A percentile compares a stretch with the other conserved stretches of the same genome.
Conservation (phyloP, 2,113 vertebrate species). For the Eudyptes chrysolophus region DNA sequence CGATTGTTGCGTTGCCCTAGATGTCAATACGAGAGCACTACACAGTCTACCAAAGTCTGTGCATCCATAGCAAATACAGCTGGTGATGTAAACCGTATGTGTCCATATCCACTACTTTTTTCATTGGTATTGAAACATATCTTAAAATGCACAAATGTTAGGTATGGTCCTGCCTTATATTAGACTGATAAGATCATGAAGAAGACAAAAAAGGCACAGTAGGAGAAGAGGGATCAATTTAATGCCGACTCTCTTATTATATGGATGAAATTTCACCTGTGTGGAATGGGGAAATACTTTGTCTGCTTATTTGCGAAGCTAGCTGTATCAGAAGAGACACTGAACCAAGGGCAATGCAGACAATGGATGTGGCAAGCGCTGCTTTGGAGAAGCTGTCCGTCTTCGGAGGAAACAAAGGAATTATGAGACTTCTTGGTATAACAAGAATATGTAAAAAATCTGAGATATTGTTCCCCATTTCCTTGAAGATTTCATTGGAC, state of each 20-base stretch:
- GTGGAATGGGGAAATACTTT: not conserved
- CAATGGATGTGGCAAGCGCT: not conserved
- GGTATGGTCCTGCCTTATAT: not conserved
- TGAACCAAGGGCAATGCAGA: not conserved
- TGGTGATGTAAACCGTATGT: accelerated
- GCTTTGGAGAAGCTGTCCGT: not conserved
- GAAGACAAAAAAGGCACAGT: not conserved
- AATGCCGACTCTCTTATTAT: not conserved
- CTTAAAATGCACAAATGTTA: not conserved
- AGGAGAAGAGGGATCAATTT: not conserved
- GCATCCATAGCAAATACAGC: not conserved
- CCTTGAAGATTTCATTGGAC: constrained; percentile 21
- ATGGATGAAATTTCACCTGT: not conserved
- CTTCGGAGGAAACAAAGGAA: not conserved
- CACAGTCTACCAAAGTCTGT: not conserved
- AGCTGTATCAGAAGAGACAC: not conserved
- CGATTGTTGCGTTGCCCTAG: not conserved
- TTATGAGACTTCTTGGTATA: not conserved
- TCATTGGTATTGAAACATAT: not conserved
- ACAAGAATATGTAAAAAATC: not conserved
- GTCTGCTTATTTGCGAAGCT: not conserved
- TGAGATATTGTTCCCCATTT: constrained; percentile 3
- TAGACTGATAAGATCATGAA: not conserved
- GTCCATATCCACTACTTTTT: not conserved
- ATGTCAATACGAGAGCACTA: not conserved